A percentile compares a stretch with the other conserved stretches of the same genome.
Conservation (phyloP, 2,888 invertebrate species). For the Junonia oenone region DNA sequence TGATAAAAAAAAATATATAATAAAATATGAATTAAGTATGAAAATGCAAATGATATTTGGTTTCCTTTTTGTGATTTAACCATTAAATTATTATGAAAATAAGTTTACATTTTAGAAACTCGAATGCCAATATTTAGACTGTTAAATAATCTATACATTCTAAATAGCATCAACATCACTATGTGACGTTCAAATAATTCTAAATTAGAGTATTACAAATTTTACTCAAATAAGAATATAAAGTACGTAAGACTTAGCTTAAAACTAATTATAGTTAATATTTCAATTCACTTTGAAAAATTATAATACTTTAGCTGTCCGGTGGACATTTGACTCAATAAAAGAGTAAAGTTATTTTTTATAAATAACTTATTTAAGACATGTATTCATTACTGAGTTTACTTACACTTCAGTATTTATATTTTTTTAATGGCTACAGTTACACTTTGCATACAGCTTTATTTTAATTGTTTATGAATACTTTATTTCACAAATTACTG, state of each 20-base stretch:
- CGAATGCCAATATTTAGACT: not conserved
- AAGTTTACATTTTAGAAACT: too few relatives aligned
- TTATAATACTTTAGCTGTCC: conserved; percentile 26
- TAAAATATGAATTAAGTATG: not conserved
- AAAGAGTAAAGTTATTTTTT: too few relatives aligned
- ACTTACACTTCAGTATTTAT: too few relatives aligned
- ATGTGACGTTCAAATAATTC: not conserved
- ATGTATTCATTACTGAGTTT: too few relatives aligned
- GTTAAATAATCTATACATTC: not conserved
- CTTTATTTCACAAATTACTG: too few relatives aligned
- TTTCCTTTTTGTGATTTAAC: too few relatives aligned
- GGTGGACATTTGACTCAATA: not conserved
- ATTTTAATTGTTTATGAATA: too few relatives aligned
- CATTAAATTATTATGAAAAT: too few relatives aligned
- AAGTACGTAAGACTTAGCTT: not conserved
- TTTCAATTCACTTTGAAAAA: not conserved
- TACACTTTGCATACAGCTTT: too few relatives aligned
- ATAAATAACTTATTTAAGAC: too few relatives aligned
- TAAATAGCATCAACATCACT: not conserved
- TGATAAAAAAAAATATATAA: too few relatives aligned
- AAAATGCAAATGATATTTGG: not conserved
- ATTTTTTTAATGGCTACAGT: too few relatives aligned
- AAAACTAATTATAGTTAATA: not conserved
- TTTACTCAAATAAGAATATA: not conserved
- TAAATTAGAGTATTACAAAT: not conserved